Evolutionary conservation across 2,113 vertebrate genomes (phyloP).

Genomic region (Hippocampus barbouri): DNA sequence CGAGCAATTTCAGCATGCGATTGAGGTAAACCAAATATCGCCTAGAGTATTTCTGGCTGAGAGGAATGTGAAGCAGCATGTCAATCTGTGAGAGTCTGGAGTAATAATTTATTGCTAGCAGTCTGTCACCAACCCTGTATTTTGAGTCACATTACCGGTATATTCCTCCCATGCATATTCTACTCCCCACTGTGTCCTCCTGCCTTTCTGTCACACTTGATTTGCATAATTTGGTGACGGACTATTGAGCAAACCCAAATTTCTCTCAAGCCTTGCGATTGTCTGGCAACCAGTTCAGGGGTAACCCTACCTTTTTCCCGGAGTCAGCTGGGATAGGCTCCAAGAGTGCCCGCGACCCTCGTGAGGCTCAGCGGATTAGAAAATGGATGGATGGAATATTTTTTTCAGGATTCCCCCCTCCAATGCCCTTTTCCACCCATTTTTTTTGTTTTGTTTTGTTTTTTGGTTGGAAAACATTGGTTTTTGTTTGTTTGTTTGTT

Average conservation of each 20-base stretch:
- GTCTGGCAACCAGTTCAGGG: no score
- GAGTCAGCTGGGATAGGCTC: no score
- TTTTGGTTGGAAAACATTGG: no score
- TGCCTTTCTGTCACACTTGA: not conserved
- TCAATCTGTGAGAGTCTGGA: not conserved
- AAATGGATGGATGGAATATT: no score
- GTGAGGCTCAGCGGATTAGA: no score
- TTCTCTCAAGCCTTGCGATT: no score
- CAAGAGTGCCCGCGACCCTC: no score
- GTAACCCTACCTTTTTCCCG: no score
- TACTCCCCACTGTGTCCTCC: not conserved
- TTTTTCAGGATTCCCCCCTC: no score
- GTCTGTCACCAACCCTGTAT: not conserved
- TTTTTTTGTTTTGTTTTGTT: no score
- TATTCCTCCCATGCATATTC: not conserved
- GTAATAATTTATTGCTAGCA: not conserved
- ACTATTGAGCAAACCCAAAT: not conserved
- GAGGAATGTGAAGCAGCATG: not conserved
- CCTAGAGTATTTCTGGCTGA: not conserved
- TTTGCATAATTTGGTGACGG: not conserved
- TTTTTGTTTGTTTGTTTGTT: no score
- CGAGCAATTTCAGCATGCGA: slow-evolving; percentile 97
- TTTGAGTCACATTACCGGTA: not conserved
- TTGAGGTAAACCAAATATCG: slow-evolving; percentile 78
- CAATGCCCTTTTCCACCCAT: no score